Evolutionary conservation across 2,797 vertebrate species (phyloP).

Genomic region (Numenius phaeopus): DNA sequence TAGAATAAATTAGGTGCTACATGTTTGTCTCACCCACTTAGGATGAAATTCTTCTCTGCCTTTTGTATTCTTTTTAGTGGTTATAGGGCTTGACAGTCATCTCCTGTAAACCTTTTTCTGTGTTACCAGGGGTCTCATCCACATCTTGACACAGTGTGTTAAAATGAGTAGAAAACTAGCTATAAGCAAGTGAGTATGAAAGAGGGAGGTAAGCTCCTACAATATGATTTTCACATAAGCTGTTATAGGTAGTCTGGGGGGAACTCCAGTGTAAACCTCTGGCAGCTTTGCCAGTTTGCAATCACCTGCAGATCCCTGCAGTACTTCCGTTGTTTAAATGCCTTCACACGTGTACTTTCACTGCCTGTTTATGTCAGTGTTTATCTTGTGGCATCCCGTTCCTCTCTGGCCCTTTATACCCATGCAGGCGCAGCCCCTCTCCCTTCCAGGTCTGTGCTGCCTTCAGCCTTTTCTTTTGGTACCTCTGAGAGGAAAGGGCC

Average conservation of each 20-base stretch:
- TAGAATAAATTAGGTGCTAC: neutral
- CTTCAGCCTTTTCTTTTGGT: neutral
- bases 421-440: neutral
- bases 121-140: neutral
- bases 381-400: neutral
- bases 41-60: neutral
- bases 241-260: neutral
- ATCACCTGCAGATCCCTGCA: neutral
- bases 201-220: neutral
- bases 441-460: neutral
- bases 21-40: neutral
- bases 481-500: neutral
- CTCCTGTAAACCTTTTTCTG: neutral
- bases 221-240: neutral
- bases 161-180: neutral
- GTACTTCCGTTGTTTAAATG: neutral
- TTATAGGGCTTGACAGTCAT: neutral
- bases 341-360: neutral
- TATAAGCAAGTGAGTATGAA: neutral
- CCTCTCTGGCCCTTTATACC: rapidly evolving
- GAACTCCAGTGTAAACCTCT: neutral
- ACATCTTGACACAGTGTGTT: neutral
- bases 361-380: neutral
- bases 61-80: neutral
- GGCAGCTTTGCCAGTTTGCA: neutral